Conservation (phyloP, 2,113 vertebrate species). For the Forbesichthys papilliferus region DNA sequence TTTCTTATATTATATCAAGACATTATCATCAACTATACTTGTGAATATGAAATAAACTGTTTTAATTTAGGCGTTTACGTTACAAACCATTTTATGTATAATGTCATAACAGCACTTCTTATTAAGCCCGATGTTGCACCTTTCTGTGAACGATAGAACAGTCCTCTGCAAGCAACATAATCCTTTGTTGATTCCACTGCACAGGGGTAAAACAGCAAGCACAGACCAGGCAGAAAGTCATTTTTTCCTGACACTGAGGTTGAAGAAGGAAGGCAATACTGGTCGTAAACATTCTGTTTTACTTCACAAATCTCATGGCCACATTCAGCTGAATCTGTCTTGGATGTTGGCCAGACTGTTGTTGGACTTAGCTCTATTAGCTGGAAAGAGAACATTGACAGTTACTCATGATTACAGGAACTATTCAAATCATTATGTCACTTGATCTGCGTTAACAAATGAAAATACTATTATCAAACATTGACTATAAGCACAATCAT, state of each 20-base stretch:
- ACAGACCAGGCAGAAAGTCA: not conserved
- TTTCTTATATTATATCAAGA: no score
- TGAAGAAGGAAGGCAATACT: not conserved
- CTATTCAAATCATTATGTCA: not conserved
- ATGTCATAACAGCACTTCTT: not conserved
- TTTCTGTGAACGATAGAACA: slow-evolving; percentile 13
- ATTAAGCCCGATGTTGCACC: not conserved
- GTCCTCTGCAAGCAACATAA: not conserved
- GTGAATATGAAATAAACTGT: no score
- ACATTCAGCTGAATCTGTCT: slow-evolving; percentile 87
- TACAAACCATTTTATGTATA: slow-evolving; percentile 5
- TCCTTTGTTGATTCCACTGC: not conserved
- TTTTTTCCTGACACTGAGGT: no score
- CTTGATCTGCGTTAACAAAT: no score
- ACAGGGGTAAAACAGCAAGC: slow-evolving; percentile 15
- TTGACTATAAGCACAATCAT: not conserved
- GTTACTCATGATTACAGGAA: not conserved
- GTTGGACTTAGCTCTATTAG: slow-evolving; percentile 89
- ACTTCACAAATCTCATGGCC: not conserved
- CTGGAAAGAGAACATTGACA: slow-evolving; percentile 72
- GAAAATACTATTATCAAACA: not conserved
- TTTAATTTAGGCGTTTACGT: not conserved
- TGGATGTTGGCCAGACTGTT: slow-evolving; percentile 88
- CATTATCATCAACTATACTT: no score
- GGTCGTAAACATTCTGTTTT: not conserved